Percentiles rank a stretch among this genome's conserved stretches.
phyloP scores from a whole-genome alignment of 2,113 vertebrate species.

The Eulemur rufifrons region DNA sequence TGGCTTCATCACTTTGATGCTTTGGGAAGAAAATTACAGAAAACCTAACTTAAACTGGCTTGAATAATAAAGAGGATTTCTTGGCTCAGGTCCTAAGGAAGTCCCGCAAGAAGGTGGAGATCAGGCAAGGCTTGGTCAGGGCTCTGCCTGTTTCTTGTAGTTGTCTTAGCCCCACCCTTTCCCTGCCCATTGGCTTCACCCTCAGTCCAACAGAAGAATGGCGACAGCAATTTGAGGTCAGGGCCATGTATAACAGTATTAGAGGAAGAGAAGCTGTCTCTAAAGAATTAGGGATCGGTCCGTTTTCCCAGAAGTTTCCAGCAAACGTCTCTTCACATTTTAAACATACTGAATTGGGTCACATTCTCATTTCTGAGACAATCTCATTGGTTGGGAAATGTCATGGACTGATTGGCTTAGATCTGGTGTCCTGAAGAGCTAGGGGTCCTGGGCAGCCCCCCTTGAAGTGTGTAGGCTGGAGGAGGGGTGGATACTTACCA shows the following conservation, averaged over 20 bases:
- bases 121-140: background rate
- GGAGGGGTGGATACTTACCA: background rate
- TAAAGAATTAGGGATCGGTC: background rate
- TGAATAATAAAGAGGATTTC: background rate
- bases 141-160: background rate
- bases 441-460: background rate
- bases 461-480: background rate
- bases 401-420: background rate
- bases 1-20: background rate
- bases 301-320: constrained; percentile 6
- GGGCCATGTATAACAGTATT: background rate
- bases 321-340: background rate
- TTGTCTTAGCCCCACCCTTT: background rate
- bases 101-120: background rate
- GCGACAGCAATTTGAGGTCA: background rate
- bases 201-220: background rate
- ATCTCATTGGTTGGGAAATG: background rate
- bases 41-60: background rate
- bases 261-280: background rate
- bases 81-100: background rate
- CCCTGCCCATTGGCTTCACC: background rate
- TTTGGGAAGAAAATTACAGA: background rate
- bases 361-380: background rate
- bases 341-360: background rate
- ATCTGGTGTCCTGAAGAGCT: background rate